Conservation (phyloP, 2,797 vertebrate species). For the Acrocephalus scirpaceus region DNA sequence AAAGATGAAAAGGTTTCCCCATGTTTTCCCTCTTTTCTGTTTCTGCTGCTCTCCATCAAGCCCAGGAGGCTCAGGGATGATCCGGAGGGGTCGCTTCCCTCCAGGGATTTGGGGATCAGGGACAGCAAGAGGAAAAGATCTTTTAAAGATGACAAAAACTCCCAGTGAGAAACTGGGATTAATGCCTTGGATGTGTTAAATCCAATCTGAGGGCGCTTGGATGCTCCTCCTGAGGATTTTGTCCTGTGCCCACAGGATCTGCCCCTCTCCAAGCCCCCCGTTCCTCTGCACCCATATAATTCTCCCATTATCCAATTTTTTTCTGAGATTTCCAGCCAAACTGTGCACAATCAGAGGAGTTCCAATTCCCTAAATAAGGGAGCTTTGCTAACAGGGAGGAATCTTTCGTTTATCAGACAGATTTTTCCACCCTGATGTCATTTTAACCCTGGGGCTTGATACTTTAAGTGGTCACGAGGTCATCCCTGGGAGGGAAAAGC, state of each 20-base stretch:
- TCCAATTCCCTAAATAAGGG: neutral
- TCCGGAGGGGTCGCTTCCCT: fast-evolving
- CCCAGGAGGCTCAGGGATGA: neutral
- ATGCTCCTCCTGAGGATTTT: neutral
- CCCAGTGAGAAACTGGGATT: neutral
- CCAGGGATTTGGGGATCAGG: neutral
- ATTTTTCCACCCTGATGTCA: neutral
- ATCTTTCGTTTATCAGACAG: neutral
- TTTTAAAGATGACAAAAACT: neutral
- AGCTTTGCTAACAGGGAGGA: fast-evolving
- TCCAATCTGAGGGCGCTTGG: no score
- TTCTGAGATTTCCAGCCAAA: neutral
- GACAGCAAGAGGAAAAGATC: neutral
- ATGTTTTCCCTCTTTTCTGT: neutral
- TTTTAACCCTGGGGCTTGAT: neutral
- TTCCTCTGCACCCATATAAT: fast-evolving
- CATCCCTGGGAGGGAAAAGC: neutral
- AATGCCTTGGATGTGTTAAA: fast-evolving
- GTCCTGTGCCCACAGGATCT: neutral
- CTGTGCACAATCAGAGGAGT: neutral
- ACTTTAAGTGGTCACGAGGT: fast-evolving
- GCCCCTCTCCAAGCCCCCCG: neutral
- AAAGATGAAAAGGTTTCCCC: slow-evolving; percentile 48
- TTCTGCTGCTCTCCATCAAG: neutral
- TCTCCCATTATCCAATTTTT: neutral